Base-by-base conservation (phyloP, 2,888 invertebrate genomes). In the Lobophora halterata region DNA sequence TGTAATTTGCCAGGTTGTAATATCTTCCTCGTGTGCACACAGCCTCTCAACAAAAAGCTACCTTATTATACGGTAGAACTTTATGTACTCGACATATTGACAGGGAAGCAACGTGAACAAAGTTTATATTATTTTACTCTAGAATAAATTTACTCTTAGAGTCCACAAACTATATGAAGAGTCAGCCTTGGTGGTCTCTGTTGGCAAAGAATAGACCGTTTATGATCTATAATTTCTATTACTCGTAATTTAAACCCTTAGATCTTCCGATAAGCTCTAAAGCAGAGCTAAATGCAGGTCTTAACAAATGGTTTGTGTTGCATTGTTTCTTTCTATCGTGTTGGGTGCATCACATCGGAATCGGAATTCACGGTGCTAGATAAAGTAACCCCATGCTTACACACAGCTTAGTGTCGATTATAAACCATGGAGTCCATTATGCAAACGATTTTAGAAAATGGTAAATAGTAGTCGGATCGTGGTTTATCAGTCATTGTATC, bases 221-320 rank as follows among this genome's bases (percentile, higher is more conserved):
- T 71, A 66, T 66, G 61, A 58, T 55, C 57, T 57, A 69, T 71
- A 64, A 71, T 77, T 74, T 78, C 61, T 71, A 75, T 71, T 73
- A 68, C 61, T 64, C 62, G 59, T 68, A 65, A 67, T 74, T 65
- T 66, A 63, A 70, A 59, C 58, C 49, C 61, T 58, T 57, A 62
- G 64, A 71, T 71, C 52, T 54, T 38, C 51, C 52, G 61, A 64
- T 59, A 59, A 46, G 59, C 61, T 65, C 54, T 52, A 39, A 59
- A 65, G 62, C 62, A 61, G 51, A 49, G 59, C 61, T 61, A 61
- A 63, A 63, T 61, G 58, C 54, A 55, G 60, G 53, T 46, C 42
- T 49, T 40, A 61, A 56, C 57, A 47, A 61, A 59, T 58, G 51
- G 48, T 36, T 44, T 42, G 14, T 23, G 26, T 29, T 32, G 19